Base-by-base conservation (phyloP, 2,113 vertebrate species). In the Scatophagus argus region DNA sequence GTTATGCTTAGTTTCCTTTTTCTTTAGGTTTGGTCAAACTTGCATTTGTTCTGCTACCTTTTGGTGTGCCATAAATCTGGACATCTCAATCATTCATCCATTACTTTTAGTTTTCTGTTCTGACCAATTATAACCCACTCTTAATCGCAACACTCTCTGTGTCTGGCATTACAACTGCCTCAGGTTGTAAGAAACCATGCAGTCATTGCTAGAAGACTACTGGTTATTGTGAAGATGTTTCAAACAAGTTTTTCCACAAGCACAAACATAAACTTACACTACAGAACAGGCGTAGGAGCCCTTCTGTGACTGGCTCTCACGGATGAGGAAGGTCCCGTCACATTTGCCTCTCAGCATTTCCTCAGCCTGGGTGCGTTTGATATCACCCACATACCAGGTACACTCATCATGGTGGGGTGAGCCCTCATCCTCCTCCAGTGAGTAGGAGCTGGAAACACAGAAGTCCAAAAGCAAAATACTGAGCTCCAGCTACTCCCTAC, bases 251-350 rank as follows among this genome's bases (percentile, higher is more conserved):
- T 29, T 17, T 19, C 23, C 14, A 36, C 21, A 16, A 11, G 13
- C 27, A 16, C 29, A 66, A 70, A 61, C 5, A 5, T n/a, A 85
- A 91, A 98, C 98, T 0, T 94, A 99, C 98, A 99, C 96, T 7
- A 99, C 98, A 19, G 97, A 99, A 89, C 98, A 99, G 89, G 98
- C 98, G 0, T 97, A 99, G 85, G 97, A 99, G 88, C 98, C 98
- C 77, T 96, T 95, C 85, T 99, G 93, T 21, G 93, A 98, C 86
- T 98, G 99, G 94, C 98, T 99, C 81, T 99, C 98, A 52, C 98
- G 95, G 81, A 99, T 97, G 27, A 99, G 97, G 87, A 99, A 99
- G 71, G 98, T 99, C 84, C 98, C 98, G 21, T 99, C 96, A 34
- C 96, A 93, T 76, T 97, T 98, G 87, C 97, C 98, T 12, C 96